phyloP scores from a whole-genome alignment of 2,113 vertebrate species.

The Silurus meridionalis region DNA sequence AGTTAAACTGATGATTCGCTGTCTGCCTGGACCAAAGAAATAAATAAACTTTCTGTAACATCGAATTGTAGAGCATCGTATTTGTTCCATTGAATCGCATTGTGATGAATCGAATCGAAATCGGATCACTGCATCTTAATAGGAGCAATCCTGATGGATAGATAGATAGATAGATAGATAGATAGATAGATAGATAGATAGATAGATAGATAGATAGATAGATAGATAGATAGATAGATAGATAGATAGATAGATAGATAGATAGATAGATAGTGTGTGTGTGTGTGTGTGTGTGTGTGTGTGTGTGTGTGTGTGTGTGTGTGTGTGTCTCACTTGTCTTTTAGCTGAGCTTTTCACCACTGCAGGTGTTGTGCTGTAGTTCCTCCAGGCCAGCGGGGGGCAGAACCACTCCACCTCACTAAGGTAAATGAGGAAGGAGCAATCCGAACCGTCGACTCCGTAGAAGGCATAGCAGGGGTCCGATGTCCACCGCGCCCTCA shows the following conservation, averaged over 20 bases:
- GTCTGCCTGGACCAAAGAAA: no score
- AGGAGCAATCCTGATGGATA: background rate
- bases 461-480: slow-evolving; percentile 97
- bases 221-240: background rate
- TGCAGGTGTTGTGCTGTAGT: slow-evolving; percentile 72
- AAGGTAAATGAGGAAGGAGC: slow-evolving; percentile 95
- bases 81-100: no score
- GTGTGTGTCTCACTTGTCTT: slow-evolving; percentile 74
- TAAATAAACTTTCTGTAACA: no score
- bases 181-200: background rate
- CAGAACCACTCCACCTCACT: slow-evolving; percentile 99
- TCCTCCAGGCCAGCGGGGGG: slow-evolving; percentile 87
- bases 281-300: slow-evolving; percentile 12
- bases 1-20: no score
- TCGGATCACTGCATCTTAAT: no score
- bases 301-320: slow-evolving; percentile 34
- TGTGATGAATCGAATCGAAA: no score
- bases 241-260: background rate
- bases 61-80: no score
- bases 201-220: no score
- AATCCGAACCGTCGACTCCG: slow-evolving; percentile 94
- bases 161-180: background rate
- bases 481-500: slow-evolving; percentile 94
- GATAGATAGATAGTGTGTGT: background rate
- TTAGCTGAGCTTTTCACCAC: slow-evolving; percentile 68